These are phyloP conservation scores for Pardalotus punctatus DNA, from an alignment of 2,113 vertebrate genomes.

Conservation along the genomic window DNA sequence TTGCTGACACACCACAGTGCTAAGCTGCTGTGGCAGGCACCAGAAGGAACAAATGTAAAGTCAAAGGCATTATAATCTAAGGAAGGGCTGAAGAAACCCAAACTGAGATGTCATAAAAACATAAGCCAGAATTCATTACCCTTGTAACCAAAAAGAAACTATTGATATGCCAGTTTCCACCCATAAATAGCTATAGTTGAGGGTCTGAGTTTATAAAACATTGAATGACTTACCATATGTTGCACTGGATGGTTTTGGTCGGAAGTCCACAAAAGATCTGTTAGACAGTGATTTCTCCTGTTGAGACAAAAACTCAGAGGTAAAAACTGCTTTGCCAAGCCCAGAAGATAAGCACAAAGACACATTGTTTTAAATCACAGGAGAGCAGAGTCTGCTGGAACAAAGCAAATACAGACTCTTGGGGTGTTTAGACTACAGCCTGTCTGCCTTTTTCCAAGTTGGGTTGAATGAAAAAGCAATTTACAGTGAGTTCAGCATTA, in stretches of 20 bases:
- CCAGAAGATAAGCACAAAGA: constrained; percentile 65
- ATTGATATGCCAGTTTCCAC: constrained; percentile 21
- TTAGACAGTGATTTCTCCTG: constrained; percentile 51
- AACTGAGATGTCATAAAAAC: constrained; percentile 36
- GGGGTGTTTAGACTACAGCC: constrained; percentile 53
- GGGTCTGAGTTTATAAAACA: background rate
- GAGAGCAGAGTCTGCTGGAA: constrained; percentile 32
- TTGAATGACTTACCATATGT: constrained; percentile 51
- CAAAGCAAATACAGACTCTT: constrained; percentile 48
- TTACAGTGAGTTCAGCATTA: background rate
- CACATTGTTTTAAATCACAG: constrained; percentile 41
- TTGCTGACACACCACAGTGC: constrained; percentile 3
- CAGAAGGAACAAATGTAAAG: constrained; percentile 13
- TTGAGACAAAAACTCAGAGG: constrained; percentile 54
- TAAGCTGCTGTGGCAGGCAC: constrained; percentile 5
- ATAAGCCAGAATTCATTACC: constrained; percentile 21
- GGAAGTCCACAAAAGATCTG: constrained; percentile 42
- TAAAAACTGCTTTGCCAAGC: constrained; percentile 46
- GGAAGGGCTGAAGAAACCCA: background rate
- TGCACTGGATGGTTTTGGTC: constrained; percentile 29
- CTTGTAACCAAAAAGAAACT: constrained; percentile 21
- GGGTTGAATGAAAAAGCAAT: constrained; percentile 54
- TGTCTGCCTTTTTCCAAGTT: constrained; percentile 30
- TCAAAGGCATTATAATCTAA: background rate
- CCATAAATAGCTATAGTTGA: constrained; percentile 34